Evolutionary conservation across 2,797 vertebrate genomes (phyloP).

Genomic region (Holocentrus rufus): DNA sequence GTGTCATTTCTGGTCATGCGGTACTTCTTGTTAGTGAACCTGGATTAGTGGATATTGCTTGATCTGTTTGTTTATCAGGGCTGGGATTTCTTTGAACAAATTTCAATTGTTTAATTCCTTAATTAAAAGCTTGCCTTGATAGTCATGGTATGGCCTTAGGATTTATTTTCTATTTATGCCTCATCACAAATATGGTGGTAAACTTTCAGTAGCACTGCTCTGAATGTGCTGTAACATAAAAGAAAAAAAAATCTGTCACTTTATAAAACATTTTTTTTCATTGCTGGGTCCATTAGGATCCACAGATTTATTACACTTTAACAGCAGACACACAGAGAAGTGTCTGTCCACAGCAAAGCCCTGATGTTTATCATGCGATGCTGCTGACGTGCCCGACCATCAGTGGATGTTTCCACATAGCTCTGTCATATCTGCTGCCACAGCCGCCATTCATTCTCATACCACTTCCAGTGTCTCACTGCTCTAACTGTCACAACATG

Average conservation of each 20-base stretch:
- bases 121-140: neutral
- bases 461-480: neutral
- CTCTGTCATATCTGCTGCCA: neutral
- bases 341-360: neutral
- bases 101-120: neutral
- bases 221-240: neutral
- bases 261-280: neutral
- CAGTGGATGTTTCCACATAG: neutral
- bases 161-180: too few relatives aligned
- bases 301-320: neutral
- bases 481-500: neutral
- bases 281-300: neutral
- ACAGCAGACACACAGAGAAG: neutral
- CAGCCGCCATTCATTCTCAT: neutral
- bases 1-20: neutral
- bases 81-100: neutral
- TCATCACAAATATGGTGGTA: too few relatives aligned
- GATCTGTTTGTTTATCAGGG: too few relatives aligned
- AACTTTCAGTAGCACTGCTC: too few relatives aligned
- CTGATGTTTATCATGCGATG: neutral
- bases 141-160: neutral
- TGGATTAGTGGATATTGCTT: neutral
- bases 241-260: neutral
- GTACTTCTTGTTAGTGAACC: neutral
- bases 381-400: neutral